Evolutionary conservation across 2,888 invertebrate genomes (phyloP), one percentile per base, ranked within the genome.

Genomic region (Plemyria rubiginata): DNA sequence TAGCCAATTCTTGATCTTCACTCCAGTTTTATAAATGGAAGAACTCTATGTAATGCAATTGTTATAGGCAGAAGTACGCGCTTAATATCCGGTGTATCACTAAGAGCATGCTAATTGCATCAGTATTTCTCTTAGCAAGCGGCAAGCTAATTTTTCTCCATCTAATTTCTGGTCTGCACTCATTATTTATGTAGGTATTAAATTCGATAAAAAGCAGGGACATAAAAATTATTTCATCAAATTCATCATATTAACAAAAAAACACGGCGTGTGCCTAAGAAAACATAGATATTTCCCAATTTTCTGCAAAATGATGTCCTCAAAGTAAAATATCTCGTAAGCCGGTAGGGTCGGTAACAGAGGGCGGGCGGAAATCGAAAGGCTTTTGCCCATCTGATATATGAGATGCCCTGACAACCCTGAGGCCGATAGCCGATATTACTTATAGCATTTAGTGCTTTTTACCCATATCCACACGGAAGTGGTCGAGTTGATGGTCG

Each of bases 341-440:
- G 55, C 65, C 60, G 59, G 65, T 65, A 63, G 58, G 67, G 65
- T 62, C 64, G 59, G 50, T 60, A 65, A 68, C 64, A 62, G 57
- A 60, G 65, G 65, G 62, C 60, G 54, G 48, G 49, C 66, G 69
- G 72, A 72, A 72, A 72, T 72, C 70, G 72, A 66, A 68, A 55
- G 65, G 53, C 62, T 64, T 62, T 58, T 56, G 48, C 62, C 58
- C 60, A 62, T 62, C 58, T 71, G 67, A 71, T 66, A 67, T 67
- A 65, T 56, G 68, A 48, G 48, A 67, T 54, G 57, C 55, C 62
- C 58, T 51, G 53, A 41, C 65, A 38, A 62, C 52, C 61, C 49
- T 29, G 58, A 52, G 62, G 57, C 51, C 15, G 41, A 46, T 43
- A 54, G 53, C 38, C 54, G 61, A 11, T 38, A 38, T 38, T 38